Base-by-base conservation (phyloP, 2,797 vertebrate species). In the Nothura maculosa region DNA sequence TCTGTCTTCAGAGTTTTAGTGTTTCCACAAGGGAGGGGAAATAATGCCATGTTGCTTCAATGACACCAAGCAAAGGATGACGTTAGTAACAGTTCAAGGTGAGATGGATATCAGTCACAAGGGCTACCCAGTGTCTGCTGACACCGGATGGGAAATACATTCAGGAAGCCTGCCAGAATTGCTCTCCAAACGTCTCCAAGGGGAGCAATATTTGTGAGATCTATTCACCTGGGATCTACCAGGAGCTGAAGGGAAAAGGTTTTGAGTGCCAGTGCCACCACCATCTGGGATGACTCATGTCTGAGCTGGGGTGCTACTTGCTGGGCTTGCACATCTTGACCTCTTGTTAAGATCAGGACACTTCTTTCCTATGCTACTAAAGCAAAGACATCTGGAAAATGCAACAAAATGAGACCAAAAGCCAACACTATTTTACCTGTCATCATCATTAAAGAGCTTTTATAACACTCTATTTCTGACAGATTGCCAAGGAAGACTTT, bases 101-200 rank as follows among this genome's bases (percentile, higher is more conserved):
- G 42, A 0, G 0, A 30, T 38, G 74, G 34, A 24, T 28, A 16
- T 40, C 7, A 3, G 34, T 55, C 47, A 14, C 25, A 10, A 22
- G 16, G 50, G 48, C 36, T 63, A 62, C 76, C 3, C 0, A 2
- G 0, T 15, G 9, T 38, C 47, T 43, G n/a, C 48, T 10, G 42
- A 9, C 22, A 36, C 55, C 25, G 9, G 18, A 28, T 16, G 5
- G 60, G n/a, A n/a, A n/a, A 36, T 12, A 16, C 0, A 0, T 32
- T 10, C 18, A 55, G 47, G 42, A 54, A 66, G 61, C 40, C 40
- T 72, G 66, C 60, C 14, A 42, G 60, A 32, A 12, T 30, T 28
- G 15, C 2, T 19, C 67, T 72, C 0, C 0, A 21, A 47, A 66
- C 2, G 9, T 50, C 64, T 60, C 11, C 54, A 19, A 48, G 20